phyloP scores from a whole-genome alignment of 2,113 vertebrate genomes.

The Hemiprocne comata region DNA sequence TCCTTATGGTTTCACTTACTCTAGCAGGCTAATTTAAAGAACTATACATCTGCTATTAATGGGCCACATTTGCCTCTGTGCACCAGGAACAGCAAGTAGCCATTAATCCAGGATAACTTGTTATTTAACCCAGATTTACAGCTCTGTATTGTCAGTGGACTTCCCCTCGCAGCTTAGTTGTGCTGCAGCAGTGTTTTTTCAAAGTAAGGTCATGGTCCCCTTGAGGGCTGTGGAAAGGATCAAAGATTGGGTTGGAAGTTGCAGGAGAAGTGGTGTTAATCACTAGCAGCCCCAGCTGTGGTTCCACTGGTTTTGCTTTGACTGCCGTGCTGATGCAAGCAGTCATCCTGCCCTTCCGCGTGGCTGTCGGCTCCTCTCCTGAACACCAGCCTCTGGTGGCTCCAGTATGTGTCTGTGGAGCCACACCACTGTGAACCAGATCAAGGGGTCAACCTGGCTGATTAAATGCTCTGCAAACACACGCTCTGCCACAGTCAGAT shows the following conservation, averaged over 20 bases:
- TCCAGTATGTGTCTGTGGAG: background rate
- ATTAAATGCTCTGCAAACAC: background rate
- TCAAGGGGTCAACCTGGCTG: background rate
- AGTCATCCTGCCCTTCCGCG: background rate
- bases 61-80: background rate
- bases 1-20: background rate
- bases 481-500: background rate
- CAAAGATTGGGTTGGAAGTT: background rate
- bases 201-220: background rate
- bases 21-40: background rate
- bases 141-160: background rate
- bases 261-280: background rate
- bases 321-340: fast-evolving
- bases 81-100: background rate
- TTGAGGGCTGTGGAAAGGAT: background rate
- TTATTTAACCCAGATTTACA: constrained; percentile 12
- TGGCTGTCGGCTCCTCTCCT: fast-evolving
- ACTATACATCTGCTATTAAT: background rate
- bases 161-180: background rate
- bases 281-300: background rate
- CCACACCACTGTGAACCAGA: background rate
- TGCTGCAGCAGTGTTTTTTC: background rate
- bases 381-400: background rate
- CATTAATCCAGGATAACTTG: background rate
- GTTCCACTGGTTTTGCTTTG: background rate